Conservation (phyloP, 2,797 vertebrate genomes). For the Cheirogaleus major region DNA sequence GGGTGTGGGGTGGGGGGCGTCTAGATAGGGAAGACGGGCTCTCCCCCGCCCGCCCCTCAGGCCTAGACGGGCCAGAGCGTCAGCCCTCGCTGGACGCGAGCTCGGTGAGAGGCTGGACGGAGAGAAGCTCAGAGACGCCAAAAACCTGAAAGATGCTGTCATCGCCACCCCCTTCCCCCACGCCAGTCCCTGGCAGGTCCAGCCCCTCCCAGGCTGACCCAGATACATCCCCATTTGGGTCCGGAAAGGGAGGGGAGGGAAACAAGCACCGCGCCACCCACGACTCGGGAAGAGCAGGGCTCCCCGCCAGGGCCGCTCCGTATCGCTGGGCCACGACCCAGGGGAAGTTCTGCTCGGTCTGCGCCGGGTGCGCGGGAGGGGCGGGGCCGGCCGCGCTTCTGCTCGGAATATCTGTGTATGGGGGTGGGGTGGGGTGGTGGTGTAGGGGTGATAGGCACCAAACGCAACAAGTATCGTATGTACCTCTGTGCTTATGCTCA, state of each 20-base stretch:
- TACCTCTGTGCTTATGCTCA: background rate
- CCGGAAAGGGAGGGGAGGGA: constrained; percentile 82
- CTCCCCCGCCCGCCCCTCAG: background rate
- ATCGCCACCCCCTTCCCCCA: constrained; percentile 65
- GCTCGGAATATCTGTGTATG: background rate
- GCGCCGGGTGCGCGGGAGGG: background rate
- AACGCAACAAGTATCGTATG: background rate
- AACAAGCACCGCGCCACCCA: constrained; percentile 78
- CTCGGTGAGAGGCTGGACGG: constrained; percentile 50
- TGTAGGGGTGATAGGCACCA: background rate
- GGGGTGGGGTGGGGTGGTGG: background rate
- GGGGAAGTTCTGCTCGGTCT: constrained; percentile 74
- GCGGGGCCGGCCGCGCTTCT: background rate
- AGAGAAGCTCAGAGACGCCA: constrained; percentile 61
- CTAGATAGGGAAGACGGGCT: background rate
- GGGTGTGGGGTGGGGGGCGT: background rate
- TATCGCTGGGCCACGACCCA: constrained; percentile 77
- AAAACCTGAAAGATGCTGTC: constrained; percentile 81
- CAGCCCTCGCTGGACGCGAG: constrained; percentile 36
- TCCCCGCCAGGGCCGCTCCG: constrained; percentile 69
- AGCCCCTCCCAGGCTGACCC: constrained; percentile 79
- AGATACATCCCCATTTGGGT: constrained; percentile 80
- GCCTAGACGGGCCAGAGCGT: background rate
- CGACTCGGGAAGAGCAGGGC: constrained; percentile 81
- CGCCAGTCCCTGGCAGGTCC: constrained; percentile 73